These are phyloP conservation scores for Chrysodeixis includens DNA, from an alignment of 2,888 invertebrate genomes.

Conservation along the genomic window DNA sequence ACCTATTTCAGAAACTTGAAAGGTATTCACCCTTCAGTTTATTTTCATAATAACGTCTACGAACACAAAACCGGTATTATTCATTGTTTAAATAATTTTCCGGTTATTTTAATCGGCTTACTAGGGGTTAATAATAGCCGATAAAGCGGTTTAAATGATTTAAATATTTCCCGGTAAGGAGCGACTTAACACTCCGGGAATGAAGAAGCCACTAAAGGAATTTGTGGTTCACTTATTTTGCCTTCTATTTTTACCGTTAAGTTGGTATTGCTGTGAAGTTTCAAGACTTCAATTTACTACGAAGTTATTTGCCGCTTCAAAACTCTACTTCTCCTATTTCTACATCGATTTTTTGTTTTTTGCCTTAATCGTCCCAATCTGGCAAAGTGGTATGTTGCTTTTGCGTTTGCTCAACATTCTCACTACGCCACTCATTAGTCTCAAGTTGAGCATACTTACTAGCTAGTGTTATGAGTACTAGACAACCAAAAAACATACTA, in stretches of 20 bases:
- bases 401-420: too few species aligned
- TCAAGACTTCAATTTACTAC: too few species aligned
- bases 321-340: too few species aligned
- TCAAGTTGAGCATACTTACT: too few species aligned
- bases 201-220: conserved; percentile 12
- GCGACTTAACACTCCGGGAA: conserved; percentile 2
- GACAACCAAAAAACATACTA: too few species aligned
- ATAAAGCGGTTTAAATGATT: conserved; percentile 20
- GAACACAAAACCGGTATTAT: background rate
- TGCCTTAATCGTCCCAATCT: too few species aligned
- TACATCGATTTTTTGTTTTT: too few species aligned
- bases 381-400: too few species aligned
- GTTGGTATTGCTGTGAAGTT: too few species aligned
- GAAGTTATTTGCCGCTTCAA: too few species aligned
- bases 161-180: conserved; percentile 26
- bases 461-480: too few species aligned
- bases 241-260: background rate
- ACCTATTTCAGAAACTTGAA: conserved; percentile 13
- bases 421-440: too few species aligned
- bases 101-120: conserved; percentile 18
- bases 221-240: background rate
- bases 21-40: conserved; percentile 7
- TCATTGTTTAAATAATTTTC: conserved; percentile 33
- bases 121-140: conserved; percentile 5
- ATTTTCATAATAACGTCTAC: conserved; percentile 15